Evolutionary conservation across 2,888 invertebrate genomes (phyloP).

Genomic region (Dolomedes plantarius): DNA sequence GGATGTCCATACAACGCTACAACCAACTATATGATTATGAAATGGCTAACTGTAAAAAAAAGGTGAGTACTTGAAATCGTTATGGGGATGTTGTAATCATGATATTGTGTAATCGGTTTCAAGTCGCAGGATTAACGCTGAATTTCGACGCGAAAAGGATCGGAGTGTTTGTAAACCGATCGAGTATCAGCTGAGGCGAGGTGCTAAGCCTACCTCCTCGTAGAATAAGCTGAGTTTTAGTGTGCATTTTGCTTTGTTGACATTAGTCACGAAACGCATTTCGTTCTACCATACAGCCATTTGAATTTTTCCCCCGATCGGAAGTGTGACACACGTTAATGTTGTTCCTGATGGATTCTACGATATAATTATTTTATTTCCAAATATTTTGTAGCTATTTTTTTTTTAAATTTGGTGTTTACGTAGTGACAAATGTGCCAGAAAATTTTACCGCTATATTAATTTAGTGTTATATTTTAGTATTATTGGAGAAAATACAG

Average conservation of each 20-base stretch:
- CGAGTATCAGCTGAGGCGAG: constrained; percentile 47
- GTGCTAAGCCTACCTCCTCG: constrained; percentile 36
- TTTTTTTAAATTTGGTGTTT: no score
- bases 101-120: background rate
- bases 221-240: constrained; percentile 11
- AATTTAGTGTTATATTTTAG: no score
- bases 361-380: no score
- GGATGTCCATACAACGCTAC: constrained; percentile 25
- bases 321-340: no score
- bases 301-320: no score
- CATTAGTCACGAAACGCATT: constrained; percentile 22
- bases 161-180: constrained; percentile 40
- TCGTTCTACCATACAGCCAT: no score
- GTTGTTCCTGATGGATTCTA: no score
- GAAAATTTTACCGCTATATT: no score
- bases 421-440: no score
- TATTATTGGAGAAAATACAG: no score
- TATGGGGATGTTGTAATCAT: background rate
- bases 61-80: background rate
- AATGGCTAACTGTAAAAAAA: background rate
- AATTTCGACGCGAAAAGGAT: background rate
- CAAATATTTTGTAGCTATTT: no score
- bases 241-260: constrained; percentile 43
- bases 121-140: background rate
- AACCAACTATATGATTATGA: background rate